Base-by-base conservation (phyloP, 2,888 invertebrate genomes). In the Chrysina gloriosa region DNA sequence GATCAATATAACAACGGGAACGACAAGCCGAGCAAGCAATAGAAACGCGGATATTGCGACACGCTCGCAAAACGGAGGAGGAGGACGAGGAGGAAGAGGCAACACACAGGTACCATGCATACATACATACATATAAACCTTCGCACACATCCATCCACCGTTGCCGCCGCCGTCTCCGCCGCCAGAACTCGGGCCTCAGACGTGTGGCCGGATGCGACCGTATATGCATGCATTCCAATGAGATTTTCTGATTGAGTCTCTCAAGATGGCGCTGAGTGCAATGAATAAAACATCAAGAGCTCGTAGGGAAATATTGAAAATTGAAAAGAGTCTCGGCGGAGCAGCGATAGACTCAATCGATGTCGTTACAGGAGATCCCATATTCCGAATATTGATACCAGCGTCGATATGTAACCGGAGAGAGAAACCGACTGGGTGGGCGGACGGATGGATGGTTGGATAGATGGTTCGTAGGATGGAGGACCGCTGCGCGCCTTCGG, bases 241-340 rank as follows among this genome's bases (percentile, higher is more conserved):
- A 81, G 81, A 81, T 82, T 80, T 81, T 80, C 81, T 83, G 83
- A 83, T 83, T 82, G 82, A 82, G 82, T 80, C 81, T 77, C 80
- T 79, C 81, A 83, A 82, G 82, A 83, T 82, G 82, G 82, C 82
- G 82, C 81, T 81, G 80, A 81, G 81, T 82, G 83, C 83, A 82
- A 84, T 84, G 83, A 84, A 84, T 84, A 84, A 84, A 84, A 84
- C 83, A 84, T 84, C 83, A 82, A 83, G 81, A 82, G 79, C 79
- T 80, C 79, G 79, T 80, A 81, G 82, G 81, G 82, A 83, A 82
- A 83, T 83, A 83, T 84, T 82, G 83, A 83, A 84, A 83, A 83
- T 83, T 83, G 83, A 83, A 83, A 83, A 82, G 82, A 82, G 80
- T 80, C 80, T 78, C 80, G 75, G 77, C 77, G 79, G 80, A 79